phyloP scores from a whole-genome alignment of 23 tunicate genomes.

The Trididemnum clinides region DNA sequence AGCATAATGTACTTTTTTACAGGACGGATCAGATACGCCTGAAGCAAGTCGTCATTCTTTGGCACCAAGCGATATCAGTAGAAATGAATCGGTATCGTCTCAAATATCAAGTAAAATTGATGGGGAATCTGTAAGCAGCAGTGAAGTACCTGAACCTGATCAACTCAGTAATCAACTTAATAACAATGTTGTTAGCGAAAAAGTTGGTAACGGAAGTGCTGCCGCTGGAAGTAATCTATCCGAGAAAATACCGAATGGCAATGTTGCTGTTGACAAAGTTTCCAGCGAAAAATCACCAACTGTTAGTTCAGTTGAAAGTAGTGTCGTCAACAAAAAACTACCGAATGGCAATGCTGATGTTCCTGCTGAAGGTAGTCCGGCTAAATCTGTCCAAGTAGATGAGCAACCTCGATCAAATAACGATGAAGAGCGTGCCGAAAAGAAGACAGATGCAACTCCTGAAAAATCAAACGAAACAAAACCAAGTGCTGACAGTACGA shows the following conservation, averaged over 20 bases:
- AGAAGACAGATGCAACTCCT: not conserved
- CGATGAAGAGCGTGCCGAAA: not conserved
- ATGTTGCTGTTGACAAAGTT: not conserved
- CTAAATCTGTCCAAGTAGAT: too few relatives aligned
- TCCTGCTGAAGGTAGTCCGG: not conserved
- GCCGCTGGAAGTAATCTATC: not conserved
- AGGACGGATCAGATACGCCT: constrained; percentile 15
- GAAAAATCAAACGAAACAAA: too few relatives aligned
- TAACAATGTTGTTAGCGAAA: not conserved
- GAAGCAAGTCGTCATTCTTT: not conserved
- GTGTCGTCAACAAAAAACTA: not conserved
- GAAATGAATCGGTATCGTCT: constrained; percentile 8
- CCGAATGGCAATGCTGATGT: not conserved
- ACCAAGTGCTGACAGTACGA: too few relatives aligned
- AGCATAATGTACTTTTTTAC: not conserved
- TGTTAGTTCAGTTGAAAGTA: not conserved
- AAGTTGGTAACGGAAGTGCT: not conserved
- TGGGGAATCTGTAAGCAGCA: not conserved
- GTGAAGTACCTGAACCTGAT: not conserved
- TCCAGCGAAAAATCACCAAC: not conserved
- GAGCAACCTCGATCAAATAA: not conserved
- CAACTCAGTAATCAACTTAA: not conserved
- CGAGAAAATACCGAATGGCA: not conserved
- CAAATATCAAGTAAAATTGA: constrained; percentile 4
- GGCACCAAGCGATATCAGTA: constrained; percentile 32